Conservation (phyloP, 2,888 invertebrate species). For the Erynnis tages region DNA sequence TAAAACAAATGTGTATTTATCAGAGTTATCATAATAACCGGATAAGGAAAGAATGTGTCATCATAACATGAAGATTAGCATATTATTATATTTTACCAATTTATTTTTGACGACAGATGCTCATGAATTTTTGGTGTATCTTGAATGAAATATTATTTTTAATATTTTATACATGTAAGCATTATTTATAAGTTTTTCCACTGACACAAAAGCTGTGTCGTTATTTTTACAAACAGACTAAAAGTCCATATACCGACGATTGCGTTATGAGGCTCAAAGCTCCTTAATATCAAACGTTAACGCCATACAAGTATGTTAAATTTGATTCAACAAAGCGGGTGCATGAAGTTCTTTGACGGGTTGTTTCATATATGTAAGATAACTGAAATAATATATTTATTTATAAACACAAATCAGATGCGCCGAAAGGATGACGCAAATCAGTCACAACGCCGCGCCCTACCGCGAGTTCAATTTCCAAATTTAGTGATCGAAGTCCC, state of each 20-base stretch:
- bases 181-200: too few relatives aligned
- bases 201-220: too few relatives aligned
- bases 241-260: too few relatives aligned
- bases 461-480: slow-evolving; percentile 49
- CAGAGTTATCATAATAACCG: slow-evolving; percentile 24
- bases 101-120: not conserved
- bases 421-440: slow-evolving; percentile 57
- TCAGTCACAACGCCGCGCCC: slow-evolving; percentile 44
- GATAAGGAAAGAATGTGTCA: slow-evolving; percentile 30
- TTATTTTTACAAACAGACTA: too few relatives aligned
- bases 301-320: not conserved
- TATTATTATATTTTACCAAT: slow-evolving; percentile 1
- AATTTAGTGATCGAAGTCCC: slow-evolving; percentile 29
- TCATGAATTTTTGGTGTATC: not conserved
- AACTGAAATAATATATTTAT: slow-evolving; percentile 37
- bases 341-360: slow-evolving; percentile 1
- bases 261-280: too few relatives aligned
- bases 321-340: slow-evolving; percentile 9
- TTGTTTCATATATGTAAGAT: not conserved
- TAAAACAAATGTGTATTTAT: slow-evolving; percentile 20
- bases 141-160: not conserved
- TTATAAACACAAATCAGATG: slow-evolving; percentile 57
- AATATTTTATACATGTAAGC: too few relatives aligned
- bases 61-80: slow-evolving; percentile 14
- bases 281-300: too few relatives aligned